Percentiles rank a stretch among this genome's conserved stretches.
phyloP scores from a whole-genome alignment of 2,113 vertebrate species.

The Microtus montanus region DNA sequence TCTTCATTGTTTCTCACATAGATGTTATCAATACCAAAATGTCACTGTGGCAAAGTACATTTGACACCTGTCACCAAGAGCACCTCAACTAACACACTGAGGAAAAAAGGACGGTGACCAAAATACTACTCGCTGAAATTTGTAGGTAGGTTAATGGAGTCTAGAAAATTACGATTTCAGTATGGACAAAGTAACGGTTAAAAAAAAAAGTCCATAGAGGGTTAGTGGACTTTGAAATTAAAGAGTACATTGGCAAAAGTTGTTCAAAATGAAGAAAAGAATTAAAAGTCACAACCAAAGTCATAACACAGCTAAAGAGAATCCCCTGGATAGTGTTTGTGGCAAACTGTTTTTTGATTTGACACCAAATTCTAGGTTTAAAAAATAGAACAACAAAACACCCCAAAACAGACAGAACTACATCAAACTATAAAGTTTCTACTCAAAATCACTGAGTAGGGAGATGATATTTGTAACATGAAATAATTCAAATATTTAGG shows the following conservation, averaged over 20 bases:
- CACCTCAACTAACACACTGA: neutral
- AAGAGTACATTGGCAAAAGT: neutral
- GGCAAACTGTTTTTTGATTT: neutral
- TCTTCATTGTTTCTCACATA: neutral
- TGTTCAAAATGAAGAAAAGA: neutral
- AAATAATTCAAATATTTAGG: neutral
- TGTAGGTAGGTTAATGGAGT: neutral
- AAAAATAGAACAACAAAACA: no score
- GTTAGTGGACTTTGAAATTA: neutral
- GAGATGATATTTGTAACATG: neutral
- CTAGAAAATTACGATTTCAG: slow-evolving; percentile 45
- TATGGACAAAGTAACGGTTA: neutral
- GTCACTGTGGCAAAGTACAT: neutral
- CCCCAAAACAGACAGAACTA: neutral
- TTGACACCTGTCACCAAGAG: neutral
- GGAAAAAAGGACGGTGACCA: neutral
- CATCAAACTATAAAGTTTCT: neutral
- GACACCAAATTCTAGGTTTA: neutral
- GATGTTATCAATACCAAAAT: neutral
- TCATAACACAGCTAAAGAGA: neutral
- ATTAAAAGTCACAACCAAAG: neutral
- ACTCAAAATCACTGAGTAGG: neutral
- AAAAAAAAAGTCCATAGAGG: neutral
- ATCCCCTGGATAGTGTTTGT: neutral
- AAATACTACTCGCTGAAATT: neutral